Base-by-base conservation (phyloP, 2,797 vertebrate genomes). In the Erethizon dorsatum region DNA sequence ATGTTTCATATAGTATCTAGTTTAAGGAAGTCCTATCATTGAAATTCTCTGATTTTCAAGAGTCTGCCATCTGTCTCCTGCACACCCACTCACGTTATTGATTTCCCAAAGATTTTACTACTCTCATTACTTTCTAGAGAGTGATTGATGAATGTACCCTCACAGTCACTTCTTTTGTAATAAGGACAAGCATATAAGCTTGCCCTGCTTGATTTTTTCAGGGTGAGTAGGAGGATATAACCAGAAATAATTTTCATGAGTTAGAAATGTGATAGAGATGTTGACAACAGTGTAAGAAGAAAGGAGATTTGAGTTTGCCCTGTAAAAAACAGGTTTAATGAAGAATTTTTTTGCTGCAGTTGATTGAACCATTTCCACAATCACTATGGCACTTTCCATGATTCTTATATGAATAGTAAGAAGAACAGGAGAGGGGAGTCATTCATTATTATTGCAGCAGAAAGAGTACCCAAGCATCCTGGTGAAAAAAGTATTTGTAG, bases 11-110 rank as follows among this genome's bases (percentile, higher is more conserved):
- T 84, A 83, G 20, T 88, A 77, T 75, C 41, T 83, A 47, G 63
- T 79, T 63, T 88, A 88, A 96, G 33, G 37, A 95, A 7, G 87
- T 41, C 41, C 31, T 94, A 37, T 69, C 91, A 84, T 22, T 82
- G 75, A 91, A 97, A 97, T 93, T 61, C 95, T 56, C 69, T 96
- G 67, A 96, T 98, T 96, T 97, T 92, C 50, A 88, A 80, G 80
- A 83, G 61, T 93, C 94, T 97, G 18, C 96, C 96, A 90, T 96
- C 41, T 96, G 50, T 95, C 37, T 71, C 65, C 86, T 84, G n/a
- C 78, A 95, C 31, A 65, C 20, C 15, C 33, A 78, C 84, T 96
- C 41, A 84, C 83, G 69, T 78, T 91, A 95, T 93, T 93, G 69
- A 95, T 96, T 97, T 96, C 17, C 59, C 65, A 65, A 83, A 94